A percentile compares a stretch with the other conserved stretches of the same genome.
Conservation (phyloP, 2,888 invertebrate species). For the Trilocha varians region DNA sequence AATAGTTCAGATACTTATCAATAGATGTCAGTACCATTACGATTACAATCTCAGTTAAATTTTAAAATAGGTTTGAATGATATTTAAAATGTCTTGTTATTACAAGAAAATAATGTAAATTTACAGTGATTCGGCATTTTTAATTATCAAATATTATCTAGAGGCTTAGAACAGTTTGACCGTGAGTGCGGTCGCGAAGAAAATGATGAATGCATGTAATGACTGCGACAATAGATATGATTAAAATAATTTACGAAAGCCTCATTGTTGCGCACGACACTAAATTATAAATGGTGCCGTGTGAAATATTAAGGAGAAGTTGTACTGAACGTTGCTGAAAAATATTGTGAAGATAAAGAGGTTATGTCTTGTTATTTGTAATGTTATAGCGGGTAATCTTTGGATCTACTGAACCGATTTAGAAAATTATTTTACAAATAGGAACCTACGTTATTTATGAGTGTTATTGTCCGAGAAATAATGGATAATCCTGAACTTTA, state of each 20-base stretch:
- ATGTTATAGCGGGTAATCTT: too few species aligned
- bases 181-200: not conserved
- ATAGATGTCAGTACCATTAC: constrained; percentile 34
- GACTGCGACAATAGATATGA: constrained; percentile 9
- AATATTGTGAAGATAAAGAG: too few species aligned
- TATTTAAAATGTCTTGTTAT: too few species aligned
- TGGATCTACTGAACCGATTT: too few species aligned
- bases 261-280: constrained; percentile 32
- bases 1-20: constrained; percentile 17
- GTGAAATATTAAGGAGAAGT: constrained; percentile 49
- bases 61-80: not conserved
- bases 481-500: too few species aligned
- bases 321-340: too few species aligned
- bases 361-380: too few species aligned
- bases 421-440: too few species aligned
- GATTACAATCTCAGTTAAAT: constrained; percentile 1
- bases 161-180: not conserved
- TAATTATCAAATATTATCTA: constrained; percentile 7
- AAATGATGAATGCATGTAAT: constrained; percentile 9
- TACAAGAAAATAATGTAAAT: too few species aligned
- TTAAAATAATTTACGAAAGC: constrained; percentile 11
- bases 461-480: too few species aligned
- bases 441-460: too few species aligned
- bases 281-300: constrained; percentile 35
- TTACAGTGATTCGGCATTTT: too few species aligned